A percentile compares a stretch with the other conserved stretches of the same genome.
These are phyloP conservation scores for Psittacula echo DNA, from an alignment of 2,797 vertebrate species.

Conservation along the genomic window DNA sequence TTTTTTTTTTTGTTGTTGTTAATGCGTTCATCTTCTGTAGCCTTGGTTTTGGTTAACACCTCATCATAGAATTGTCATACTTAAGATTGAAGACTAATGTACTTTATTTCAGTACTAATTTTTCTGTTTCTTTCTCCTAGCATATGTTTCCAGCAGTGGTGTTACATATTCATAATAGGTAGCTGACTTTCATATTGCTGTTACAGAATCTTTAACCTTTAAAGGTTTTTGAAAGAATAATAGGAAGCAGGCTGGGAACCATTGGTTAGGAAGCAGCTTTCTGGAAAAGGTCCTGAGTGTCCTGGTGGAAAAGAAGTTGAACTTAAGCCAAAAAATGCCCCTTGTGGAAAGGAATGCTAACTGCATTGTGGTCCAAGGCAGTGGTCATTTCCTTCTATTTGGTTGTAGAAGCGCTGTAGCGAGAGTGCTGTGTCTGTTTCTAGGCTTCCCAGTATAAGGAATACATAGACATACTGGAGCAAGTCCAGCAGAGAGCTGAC, in stretches of 20 bases:
- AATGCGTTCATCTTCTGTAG: neutral
- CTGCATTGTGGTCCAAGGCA: neutral
- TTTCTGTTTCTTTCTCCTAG: neutral
- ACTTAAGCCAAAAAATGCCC: no score
- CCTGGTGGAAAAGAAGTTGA: neutral
- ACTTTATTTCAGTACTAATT: neutral
- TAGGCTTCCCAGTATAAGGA: neutral
- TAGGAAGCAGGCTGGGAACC: neutral
- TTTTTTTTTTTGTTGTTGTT: neutral
- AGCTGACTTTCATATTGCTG: neutral
- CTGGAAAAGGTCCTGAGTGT: neutral
- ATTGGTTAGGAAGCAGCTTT: neutral
- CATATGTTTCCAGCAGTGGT: conserved; percentile 7
- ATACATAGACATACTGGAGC: neutral
- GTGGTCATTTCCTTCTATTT: neutral
- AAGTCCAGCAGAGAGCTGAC: neutral
- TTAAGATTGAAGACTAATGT: neutral
- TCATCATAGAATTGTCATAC: fast-evolving
- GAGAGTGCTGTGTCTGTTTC: neutral
- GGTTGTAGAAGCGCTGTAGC: neutral
- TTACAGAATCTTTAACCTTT: neutral
- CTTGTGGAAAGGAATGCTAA: neutral
- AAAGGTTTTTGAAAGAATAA: conserved; percentile 4
- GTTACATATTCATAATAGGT: neutral
- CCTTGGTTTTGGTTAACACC: neutral